phyloP scores from a whole-genome alignment of 2,113 vertebrate genomes.

The Ptychochromis oligacanthus region DNA sequence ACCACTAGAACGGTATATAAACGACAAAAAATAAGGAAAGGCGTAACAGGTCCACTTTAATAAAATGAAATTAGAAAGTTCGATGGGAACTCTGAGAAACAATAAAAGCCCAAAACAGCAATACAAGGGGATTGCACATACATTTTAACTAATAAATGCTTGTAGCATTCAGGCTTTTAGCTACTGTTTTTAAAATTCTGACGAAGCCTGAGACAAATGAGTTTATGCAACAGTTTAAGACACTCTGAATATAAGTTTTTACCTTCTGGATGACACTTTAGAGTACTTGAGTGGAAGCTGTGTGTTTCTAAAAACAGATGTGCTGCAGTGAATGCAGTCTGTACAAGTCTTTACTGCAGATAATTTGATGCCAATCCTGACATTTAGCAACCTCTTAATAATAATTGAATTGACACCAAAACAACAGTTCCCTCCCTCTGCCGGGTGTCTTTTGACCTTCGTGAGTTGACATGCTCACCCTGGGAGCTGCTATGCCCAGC shows the following conservation, averaged over 20 bases:
- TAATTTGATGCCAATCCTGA: background rate
- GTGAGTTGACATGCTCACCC: slow-evolving; percentile 73
- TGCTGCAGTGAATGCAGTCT: too few species aligned
- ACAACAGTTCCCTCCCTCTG: background rate
- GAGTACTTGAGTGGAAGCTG: background rate
- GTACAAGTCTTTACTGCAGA: background rate
- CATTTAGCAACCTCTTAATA: background rate
- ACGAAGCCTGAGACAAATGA: background rate
- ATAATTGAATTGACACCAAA: background rate
- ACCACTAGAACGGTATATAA: background rate
- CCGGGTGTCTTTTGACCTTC: background rate
- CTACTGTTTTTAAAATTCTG: background rate
- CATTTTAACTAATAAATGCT: background rate
- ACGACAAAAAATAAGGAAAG: background rate
- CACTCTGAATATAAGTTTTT: background rate
- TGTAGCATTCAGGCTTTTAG: background rate
- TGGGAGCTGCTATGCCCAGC: slow-evolving; percentile 91
- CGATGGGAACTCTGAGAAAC: background rate
- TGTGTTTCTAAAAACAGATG: background rate
- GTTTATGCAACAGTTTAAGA: background rate
- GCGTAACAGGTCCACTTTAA: background rate
- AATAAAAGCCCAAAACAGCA: background rate
- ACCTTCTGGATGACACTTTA: background rate
- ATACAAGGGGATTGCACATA: background rate
- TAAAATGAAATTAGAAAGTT: background rate